phyloP scores from a whole-genome alignment of 2,113 vertebrate species.

The Chaetops frenatus region DNA sequence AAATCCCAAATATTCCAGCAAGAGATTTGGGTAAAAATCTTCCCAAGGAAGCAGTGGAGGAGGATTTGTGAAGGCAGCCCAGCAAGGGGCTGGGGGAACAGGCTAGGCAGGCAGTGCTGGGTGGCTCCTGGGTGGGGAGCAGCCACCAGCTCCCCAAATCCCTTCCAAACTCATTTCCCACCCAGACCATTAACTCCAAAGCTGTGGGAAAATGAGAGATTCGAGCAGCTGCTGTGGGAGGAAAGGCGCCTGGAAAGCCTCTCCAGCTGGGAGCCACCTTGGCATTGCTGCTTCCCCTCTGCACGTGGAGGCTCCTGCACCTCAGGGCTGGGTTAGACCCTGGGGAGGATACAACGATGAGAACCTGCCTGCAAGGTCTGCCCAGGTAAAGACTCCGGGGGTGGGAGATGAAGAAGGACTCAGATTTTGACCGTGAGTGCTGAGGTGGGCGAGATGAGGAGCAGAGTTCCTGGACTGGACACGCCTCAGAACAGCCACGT shows the following conservation, averaged over 20 bases:
- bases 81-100: background rate
- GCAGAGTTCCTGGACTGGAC: background rate
- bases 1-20: background rate
- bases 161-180: background rate
- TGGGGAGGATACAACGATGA: too few relatives aligned
- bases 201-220: background rate
- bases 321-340: background rate
- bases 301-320: background rate
- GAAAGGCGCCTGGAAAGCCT: background rate
- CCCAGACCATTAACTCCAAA: background rate
- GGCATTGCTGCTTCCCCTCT: background rate
- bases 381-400: background rate
- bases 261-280: background rate
- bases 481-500: background rate
- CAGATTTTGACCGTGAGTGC: background rate
- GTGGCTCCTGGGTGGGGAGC: background rate
- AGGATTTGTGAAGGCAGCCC: background rate
- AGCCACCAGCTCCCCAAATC: background rate
- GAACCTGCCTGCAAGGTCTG: too few relatives aligned
- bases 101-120: background rate
- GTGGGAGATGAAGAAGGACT: background rate
- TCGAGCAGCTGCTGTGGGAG: background rate
- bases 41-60: conserved; percentile 16
- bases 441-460: background rate
- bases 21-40: conserved; percentile 44